Evolutionary conservation across 1,140 invertebrate species (phyloP), one percentile per base, ranked within the genome.

Genomic region (Aplysia californica): DNA sequence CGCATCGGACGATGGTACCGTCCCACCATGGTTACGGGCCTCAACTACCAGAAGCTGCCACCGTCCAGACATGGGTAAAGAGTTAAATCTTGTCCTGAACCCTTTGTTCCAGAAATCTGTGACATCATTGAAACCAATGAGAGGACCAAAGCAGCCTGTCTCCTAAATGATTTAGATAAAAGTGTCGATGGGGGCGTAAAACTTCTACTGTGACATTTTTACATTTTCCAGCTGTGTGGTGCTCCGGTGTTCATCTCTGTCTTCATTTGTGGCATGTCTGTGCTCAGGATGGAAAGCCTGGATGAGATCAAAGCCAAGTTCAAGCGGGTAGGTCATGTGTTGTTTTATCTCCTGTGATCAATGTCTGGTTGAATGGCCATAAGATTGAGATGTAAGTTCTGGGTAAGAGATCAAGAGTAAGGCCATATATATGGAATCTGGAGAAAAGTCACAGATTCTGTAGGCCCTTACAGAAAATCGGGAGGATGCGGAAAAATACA

Each of bases 201-300:
- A 36, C 23, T 23, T 0, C 1, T 66, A 29, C 36, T 35, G 4
- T 20, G 10, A 39, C 26, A 31, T 39, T 61, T 15, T 64, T 36
- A 2, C 38, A 5, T 36, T 71, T 65, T 80, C 39, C 76, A 80
- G 79, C 33, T 31, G 18, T 10, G 36, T 33, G 67, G 73, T n/a
- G 61, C 79, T 3, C 79, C 79, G 15, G 20, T 66, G 31, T 66
- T 77, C 36, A 2, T 75, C n/a, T 44, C 29, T 23, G 66, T 64
- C 2, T 80, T 80, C 67, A n/a, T 80, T 39, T 36, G 59, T 0
- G 75, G 75, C 0, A 75, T 80, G 75, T 75, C 71, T 10, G 21
- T 75, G 0, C 65, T 80, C 35, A 58, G 64, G 26, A 67, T 58
- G 5, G 79, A 80, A 58, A 55, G 18, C 26, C 21, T 50, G 0